phyloP scores from a whole-genome alignment of 2,797 vertebrate genomes.

The Hydrocynus forskahlii region DNA sequence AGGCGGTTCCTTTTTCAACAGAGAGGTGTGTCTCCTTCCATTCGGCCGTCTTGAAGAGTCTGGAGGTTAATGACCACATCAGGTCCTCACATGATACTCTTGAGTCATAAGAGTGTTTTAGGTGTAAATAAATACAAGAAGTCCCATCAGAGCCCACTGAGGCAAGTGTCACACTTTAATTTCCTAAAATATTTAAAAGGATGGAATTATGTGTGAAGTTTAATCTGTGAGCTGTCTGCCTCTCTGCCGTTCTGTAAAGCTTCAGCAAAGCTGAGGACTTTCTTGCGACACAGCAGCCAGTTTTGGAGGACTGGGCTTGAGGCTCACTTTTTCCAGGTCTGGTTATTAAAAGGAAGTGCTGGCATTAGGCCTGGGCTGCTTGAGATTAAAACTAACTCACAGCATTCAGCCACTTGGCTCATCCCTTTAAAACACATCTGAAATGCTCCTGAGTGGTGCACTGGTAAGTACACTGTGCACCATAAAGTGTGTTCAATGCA shows the following conservation, averaged over 20 bases:
- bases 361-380: slow-evolving; percentile 40
- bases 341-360: slow-evolving; percentile 48
- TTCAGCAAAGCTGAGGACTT: slow-evolving; percentile 37
- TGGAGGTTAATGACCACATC: slow-evolving; percentile 19
- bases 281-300: slow-evolving; percentile 37
- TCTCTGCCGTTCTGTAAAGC: slow-evolving; percentile 21
- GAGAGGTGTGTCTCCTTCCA: slow-evolving; percentile 45
- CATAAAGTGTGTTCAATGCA: background rate
- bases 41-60: slow-evolving; percentile 45
- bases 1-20: slow-evolving; percentile 50
- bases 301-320: slow-evolving; percentile 11
- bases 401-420: slow-evolving; percentile 33
- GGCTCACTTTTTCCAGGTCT: slow-evolving; percentile 57
- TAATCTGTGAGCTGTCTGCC: background rate
- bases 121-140: slow-evolving; percentile 52
- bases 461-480: background rate
- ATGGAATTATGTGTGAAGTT: slow-evolving; percentile 8
- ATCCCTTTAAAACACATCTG: slow-evolving; percentile 15
- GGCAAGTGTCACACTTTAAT: slow-evolving; percentile 20
- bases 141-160: slow-evolving; percentile 4
- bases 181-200: slow-evolving; percentile 1
- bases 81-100: slow-evolving; percentile 39
- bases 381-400: slow-evolving; percentile 31
- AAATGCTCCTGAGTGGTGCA: background rate
- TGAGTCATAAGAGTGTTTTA: slow-evolving; percentile 43